A percentile compares a stretch with the other conserved stretches of the same genome.
These are phyloP conservation scores for Pseudochirops cupreus DNA, from an alignment of 2,797 vertebrate species.

Conservation along the genomic window DNA sequence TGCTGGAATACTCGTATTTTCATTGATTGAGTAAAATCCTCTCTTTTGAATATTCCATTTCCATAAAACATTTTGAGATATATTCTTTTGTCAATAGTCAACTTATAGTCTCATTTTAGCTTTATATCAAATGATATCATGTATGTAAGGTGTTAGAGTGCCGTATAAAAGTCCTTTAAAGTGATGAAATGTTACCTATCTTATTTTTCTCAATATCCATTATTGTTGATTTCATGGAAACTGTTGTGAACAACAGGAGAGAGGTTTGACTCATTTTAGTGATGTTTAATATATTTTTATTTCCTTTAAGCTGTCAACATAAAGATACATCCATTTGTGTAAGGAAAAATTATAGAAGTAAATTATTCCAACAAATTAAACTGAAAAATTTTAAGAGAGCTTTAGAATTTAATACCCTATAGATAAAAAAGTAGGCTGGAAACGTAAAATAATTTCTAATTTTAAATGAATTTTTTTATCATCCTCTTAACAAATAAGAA, in stretches of 20 bases:
- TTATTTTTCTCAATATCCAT: not conserved
- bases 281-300: slow-evolving; percentile 40
- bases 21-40: not conserved
- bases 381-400: slow-evolving; percentile 10
- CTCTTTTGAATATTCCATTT: not conserved
- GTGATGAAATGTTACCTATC: not conserved
- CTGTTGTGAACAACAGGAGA: slow-evolving; percentile 4
- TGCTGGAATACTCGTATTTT: not conserved
- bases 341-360: slow-evolving; percentile 36
- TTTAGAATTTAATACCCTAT: not conserved
- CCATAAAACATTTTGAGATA: not conserved
- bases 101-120: slow-evolving; percentile 38
- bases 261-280: slow-evolving; percentile 26
- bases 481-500: not conserved
- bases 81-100: slow-evolving; percentile 16
- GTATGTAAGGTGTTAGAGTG: not conserved
- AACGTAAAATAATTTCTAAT: not conserved
- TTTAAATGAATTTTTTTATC: not conserved
- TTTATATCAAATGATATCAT: not conserved
- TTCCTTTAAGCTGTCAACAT: slow-evolving; percentile 33
- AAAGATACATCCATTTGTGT: slow-evolving; percentile 22
- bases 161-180: not conserved
- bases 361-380: slow-evolving; percentile 44
- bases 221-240: slow-evolving; percentile 12
- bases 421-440: not conserved